Percentiles rank a stretch among this genome's conserved stretches.
Evolutionary conservation across 2,888 invertebrate genomes (phyloP).

Genomic region (Eupithecia exiguata): DNA sequence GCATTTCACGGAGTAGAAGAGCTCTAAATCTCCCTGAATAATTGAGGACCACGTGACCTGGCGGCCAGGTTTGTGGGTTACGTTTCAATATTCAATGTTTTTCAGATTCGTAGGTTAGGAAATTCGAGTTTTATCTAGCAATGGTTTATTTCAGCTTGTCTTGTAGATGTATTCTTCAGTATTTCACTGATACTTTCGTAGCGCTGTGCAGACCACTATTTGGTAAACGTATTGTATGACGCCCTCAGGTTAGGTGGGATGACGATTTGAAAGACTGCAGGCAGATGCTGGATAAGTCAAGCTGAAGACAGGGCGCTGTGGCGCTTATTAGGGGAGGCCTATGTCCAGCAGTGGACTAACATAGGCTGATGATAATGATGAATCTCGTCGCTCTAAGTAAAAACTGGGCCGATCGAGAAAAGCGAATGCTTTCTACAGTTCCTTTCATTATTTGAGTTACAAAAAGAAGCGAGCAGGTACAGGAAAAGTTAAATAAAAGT

Average conservation of each 20-base stretch:
- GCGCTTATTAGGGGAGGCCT: too few species aligned
- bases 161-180: too few species aligned
- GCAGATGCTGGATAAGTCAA: too few species aligned
- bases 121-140: background rate
- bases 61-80: background rate
- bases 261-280: too few species aligned
- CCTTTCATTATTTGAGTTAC: background rate
- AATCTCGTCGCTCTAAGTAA: background rate
- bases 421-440: background rate
- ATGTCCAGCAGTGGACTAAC: too few species aligned
- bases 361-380: too few species aligned
- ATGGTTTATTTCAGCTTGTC: too few species aligned
- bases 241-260: too few species aligned
- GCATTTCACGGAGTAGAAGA: background rate
- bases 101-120: background rate
- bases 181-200: too few species aligned
- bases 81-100: background rate
- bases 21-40: background rate
- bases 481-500: constrained; percentile 8
- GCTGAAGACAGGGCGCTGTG: too few species aligned
- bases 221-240: too few species aligned
- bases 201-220: too few species aligned
- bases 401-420: background rate
- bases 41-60: background rate
- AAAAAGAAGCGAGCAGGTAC: background rate